phyloP scores from a whole-genome alignment of 2,797 vertebrate species.

The Danio kyathit region DNA sequence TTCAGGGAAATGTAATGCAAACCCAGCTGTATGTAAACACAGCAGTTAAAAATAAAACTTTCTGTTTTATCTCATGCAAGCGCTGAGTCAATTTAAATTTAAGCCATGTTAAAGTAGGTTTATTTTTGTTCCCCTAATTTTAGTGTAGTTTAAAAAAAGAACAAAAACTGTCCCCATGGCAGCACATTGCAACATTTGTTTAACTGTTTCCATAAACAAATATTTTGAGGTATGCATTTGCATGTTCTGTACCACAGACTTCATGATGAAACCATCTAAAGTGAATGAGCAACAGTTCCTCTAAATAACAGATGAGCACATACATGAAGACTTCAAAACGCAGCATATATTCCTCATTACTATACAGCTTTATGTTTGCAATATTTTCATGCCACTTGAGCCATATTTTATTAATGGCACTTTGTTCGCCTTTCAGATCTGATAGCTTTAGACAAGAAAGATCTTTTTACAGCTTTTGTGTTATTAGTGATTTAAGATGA shows the following conservation, averaged over 20 bases:
- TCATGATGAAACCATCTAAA: conserved; percentile 11
- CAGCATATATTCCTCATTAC: not conserved
- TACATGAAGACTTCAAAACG: not conserved
- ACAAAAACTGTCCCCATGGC: not conserved
- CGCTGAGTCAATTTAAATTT: not conserved
- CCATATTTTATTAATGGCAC: too few species aligned
- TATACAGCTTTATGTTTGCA: not conserved
- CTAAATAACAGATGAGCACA: not conserved
- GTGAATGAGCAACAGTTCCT: not conserved
- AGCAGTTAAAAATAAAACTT: not conserved
- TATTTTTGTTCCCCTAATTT: not conserved
- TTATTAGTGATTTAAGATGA: not conserved
- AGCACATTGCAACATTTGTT: conserved; percentile 24
- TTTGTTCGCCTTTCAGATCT: not conserved
- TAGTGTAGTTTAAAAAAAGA: not conserved
- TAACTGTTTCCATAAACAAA: conserved; percentile 49
- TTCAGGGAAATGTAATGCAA: too few species aligned
- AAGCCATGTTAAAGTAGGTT: not conserved
- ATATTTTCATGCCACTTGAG: not conserved
- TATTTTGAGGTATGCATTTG: conserved; percentile 43
- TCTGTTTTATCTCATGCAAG: not conserved
- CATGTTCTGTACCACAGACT: conserved; percentile 36
- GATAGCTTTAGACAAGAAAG: not conserved
- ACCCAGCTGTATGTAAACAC: not conserved
- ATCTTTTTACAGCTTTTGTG: not conserved